These are phyloP conservation scores for Sitta europaea DNA, from an alignment of 2,113 vertebrate genomes.

Conservation along the genomic window DNA sequence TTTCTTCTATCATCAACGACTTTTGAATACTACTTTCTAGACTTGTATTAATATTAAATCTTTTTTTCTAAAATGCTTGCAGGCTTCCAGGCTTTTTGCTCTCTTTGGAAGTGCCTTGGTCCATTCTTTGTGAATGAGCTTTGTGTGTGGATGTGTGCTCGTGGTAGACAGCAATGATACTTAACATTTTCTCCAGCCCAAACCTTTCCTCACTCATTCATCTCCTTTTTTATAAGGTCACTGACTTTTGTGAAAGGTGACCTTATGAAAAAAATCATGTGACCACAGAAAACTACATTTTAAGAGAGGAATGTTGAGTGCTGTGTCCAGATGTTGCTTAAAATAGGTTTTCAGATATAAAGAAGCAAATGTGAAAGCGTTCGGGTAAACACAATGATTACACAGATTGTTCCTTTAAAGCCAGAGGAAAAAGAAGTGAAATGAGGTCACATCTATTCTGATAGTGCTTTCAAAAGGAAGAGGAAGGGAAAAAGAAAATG, in stretches of 20 bases:
- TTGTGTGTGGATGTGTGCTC: neutral
- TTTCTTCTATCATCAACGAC: neutral
- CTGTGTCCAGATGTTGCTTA: neutral
- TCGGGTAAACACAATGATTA: neutral
- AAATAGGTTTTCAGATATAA: neutral
- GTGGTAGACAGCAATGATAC: neutral
- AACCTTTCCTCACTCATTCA: neutral
- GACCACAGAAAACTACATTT: neutral
- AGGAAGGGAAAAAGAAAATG: neutral
- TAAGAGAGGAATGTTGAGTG: neutral
- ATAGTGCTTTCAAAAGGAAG: neutral
- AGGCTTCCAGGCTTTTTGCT: neutral
- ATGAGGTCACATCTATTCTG: conserved; percentile 12
- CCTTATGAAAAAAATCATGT: conserved; percentile 6
- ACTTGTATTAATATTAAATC: neutral
- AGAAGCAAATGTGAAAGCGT: neutral
- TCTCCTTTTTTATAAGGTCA: neutral
- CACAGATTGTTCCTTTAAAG: neutral
- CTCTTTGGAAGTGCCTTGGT: neutral
- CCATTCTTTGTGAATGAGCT: neutral
- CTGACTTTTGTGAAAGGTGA: neutral
- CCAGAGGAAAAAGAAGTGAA: neutral
- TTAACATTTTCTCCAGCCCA: neutral
- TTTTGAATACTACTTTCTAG: neutral
- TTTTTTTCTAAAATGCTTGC: neutral